Percentiles rank a stretch among this genome's conserved stretches.
Conservation (phyloP, 1,140 invertebrate species). For the Scaptomyza pallida region DNA sequence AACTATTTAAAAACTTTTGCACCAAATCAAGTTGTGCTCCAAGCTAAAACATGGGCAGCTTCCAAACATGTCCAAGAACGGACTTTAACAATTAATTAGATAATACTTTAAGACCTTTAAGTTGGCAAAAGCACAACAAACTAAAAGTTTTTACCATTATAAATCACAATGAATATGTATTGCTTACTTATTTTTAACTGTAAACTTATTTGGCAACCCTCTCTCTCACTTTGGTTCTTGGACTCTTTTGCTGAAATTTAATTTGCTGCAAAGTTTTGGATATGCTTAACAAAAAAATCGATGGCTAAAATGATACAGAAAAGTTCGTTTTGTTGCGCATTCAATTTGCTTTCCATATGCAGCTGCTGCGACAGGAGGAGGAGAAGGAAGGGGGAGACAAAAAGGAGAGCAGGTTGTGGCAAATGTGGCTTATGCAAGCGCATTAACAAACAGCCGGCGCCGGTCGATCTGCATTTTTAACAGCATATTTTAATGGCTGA, state of each 20-base stretch:
- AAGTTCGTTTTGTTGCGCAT: slow-evolving; percentile 60
- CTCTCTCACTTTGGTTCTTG: not conserved
- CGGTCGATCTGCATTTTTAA: slow-evolving; percentile 74
- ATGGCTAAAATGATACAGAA: slow-evolving; percentile 50
- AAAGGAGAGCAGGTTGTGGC: too few relatives aligned
- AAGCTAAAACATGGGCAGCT: not conserved
- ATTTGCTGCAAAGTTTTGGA: slow-evolving; percentile 17
- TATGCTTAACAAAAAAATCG: slow-evolving; percentile 23
- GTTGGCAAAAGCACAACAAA: not conserved
- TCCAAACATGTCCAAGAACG: not conserved
- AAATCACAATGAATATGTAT: too few relatives aligned
- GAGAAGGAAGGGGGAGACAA: too few relatives aligned
- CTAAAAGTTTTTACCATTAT: too few relatives aligned
- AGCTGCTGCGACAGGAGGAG: slow-evolving; percentile 20
- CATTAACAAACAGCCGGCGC: slow-evolving; percentile 65
- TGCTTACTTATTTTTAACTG: not conserved
- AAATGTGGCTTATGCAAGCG: slow-evolving; percentile 70
- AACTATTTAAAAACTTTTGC: slow-evolving; percentile 75
- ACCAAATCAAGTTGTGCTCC: slow-evolving; percentile 22
- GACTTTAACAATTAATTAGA: slow-evolving; percentile 1
- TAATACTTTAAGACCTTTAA: not conserved
- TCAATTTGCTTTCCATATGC: slow-evolving; percentile 69
- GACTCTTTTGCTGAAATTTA: slow-evolving; percentile 4
- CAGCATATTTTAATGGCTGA: slow-evolving; percentile 81
- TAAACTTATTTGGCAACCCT: not conserved